Evolutionary conservation across 2,113 vertebrate species (phyloP).

Genomic region (Suncus etruscus): DNA sequence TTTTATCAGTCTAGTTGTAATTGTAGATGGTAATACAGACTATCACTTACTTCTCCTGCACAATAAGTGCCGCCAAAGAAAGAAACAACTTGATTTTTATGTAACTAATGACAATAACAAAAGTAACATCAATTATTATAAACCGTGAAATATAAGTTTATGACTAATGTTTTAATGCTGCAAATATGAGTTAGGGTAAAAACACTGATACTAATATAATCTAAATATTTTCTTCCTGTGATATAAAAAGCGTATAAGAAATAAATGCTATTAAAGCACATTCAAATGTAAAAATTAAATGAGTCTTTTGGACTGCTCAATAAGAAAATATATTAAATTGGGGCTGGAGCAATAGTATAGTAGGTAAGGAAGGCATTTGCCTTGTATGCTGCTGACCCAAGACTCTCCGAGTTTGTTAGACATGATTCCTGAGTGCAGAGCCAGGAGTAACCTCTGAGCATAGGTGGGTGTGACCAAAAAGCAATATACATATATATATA

Average conservation of each 20-base stretch:
- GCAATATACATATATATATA: too few species aligned
- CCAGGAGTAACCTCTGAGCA: too few species aligned
- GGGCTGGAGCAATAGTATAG: too few species aligned
- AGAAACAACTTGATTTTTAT: not conserved
- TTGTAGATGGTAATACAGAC: not conserved
- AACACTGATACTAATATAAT: not conserved
- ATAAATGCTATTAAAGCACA: not conserved
- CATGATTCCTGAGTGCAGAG: too few species aligned
- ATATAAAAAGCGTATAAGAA: not conserved
- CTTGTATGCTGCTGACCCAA: too few species aligned
- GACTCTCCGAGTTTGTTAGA: too few species aligned
- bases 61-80: too few species aligned
- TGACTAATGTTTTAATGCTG: not conserved
- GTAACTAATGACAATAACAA: not conserved
- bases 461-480: too few species aligned
- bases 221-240: not conserved
- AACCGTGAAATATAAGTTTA: not conserved
- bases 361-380: too few species aligned
- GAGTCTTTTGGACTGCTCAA: not conserved
- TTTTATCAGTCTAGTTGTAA: too few species aligned
- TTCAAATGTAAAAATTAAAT: not conserved
- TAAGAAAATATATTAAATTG: not conserved
- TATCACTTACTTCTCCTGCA: not conserved
- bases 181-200: not conserved
- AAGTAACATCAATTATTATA: not conserved